phyloP scores from a whole-genome alignment of 2,888 invertebrate species.

The Epistrophe grossulariae region DNA sequence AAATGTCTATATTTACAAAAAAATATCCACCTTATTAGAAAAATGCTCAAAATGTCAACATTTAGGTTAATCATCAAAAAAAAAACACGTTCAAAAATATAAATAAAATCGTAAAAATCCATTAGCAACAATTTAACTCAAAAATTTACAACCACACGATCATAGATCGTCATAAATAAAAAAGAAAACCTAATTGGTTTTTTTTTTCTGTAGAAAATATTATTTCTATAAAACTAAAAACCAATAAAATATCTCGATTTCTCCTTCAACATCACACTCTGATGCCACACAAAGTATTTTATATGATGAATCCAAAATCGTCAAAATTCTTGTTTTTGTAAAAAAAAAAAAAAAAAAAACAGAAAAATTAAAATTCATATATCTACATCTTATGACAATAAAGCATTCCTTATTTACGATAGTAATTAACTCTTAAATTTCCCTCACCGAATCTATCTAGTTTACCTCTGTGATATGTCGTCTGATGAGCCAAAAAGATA shows the following conservation, averaged over 20 bases:
- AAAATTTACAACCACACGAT: slow-evolving; percentile 65
- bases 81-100: slow-evolving; percentile 14
- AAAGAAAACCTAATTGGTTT: slow-evolving; percentile 16
- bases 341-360: slow-evolving; percentile 20
- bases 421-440: slow-evolving; percentile 69
- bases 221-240: slow-evolving; percentile 46
- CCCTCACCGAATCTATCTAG: slow-evolving; percentile 40
- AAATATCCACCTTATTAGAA: slow-evolving; percentile 33
- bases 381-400: slow-evolving; percentile 70
- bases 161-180: slow-evolving; percentile 61
- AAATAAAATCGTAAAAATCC: slow-evolving; percentile 58
- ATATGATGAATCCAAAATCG: slow-evolving; percentile 31
- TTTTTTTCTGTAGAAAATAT: slow-evolving; percentile 10
- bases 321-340: slow-evolving; percentile 43
- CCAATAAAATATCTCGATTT: slow-evolving; percentile 65
- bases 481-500: slow-evolving; percentile 1
- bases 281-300: slow-evolving; percentile 15
- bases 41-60: slow-evolving; percentile 46
- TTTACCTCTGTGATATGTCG: slow-evolving; percentile 28
- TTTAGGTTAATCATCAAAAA: slow-evolving; percentile 58
- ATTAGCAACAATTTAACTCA: slow-evolving; percentile 68
- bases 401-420: slow-evolving; percentile 72
- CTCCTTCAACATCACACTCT: slow-evolving; percentile 41
- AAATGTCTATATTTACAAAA: neutral
- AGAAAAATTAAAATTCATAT: slow-evolving; percentile 67